Evolutionary conservation across 2,113 vertebrate genomes (phyloP).

Genomic region (Patagioenas fasciata): DNA sequence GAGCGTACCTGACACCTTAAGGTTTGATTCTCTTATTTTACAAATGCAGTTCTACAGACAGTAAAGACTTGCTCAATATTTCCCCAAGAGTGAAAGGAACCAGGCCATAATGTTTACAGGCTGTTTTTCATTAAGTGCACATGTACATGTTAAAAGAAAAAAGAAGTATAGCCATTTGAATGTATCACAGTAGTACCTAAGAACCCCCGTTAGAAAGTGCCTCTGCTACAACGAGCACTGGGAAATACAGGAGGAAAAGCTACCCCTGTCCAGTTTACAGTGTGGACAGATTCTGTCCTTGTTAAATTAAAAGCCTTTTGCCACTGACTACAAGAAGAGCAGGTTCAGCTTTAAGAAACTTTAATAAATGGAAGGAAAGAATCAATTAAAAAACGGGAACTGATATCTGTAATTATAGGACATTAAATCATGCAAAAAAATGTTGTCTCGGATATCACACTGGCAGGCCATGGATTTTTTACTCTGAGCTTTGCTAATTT

Average conservation of each 20-base stretch:
- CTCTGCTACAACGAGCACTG: neutral
- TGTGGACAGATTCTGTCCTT: neutral
- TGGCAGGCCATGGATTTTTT: constrained; percentile 61
- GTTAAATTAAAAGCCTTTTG: neutral
- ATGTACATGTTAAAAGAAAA: neutral
- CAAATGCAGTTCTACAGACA: neutral
- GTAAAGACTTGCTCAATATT: neutral
- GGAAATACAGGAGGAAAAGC: neutral
- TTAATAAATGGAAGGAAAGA: neutral
- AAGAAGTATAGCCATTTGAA: neutral
- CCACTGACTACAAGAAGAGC: neutral
- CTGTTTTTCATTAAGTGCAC: neutral
- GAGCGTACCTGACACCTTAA: neutral
- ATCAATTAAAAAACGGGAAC: neutral
- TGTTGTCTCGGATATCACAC: constrained; percentile 32
- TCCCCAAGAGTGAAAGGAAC: neutral
- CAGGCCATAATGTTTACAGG: neutral
- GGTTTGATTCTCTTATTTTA: neutral
- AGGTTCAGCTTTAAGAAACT: neutral
- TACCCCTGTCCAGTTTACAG: neutral
- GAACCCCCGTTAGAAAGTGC: neutral
- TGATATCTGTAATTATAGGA: constrained; percentile 50
- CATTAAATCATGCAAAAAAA: constrained; percentile 66
- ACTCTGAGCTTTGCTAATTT: constrained; percentile 65
- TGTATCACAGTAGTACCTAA: neutral